Base-by-base conservation (phyloP, 2,797 vertebrate genomes). In the Psittacula derbiana region DNA sequence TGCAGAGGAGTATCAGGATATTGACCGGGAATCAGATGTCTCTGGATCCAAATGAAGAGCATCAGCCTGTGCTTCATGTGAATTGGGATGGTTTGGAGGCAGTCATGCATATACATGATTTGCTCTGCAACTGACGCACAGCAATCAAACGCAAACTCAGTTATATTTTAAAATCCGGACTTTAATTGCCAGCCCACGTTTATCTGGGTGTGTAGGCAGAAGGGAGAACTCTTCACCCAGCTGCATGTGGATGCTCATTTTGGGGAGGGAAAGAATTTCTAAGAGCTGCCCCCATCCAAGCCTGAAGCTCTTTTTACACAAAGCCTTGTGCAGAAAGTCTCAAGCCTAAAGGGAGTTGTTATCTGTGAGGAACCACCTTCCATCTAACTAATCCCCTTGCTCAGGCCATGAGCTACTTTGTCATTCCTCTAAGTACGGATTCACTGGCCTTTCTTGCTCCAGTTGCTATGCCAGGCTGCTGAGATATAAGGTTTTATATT, bases 191-290 rank as follows among this genome's bases (percentile, higher is more conserved):
- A 93, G 60, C 95, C 91, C 86, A 93, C 84, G 4, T 84, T 80
- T 90, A 52, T 58, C 93, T 83, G 76, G 15, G 49, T 47, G 86
- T 52, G 90, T 84, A 58, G 94, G 92, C 91, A 84, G 93, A 44
- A 88, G 78, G 95, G 89, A 95, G 93, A 92, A 82, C 92, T 93
- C 80, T 79, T 93, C 78, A 94, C 86, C 80, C 92, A 84, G 91
- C 80, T 93, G 65, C 83, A 5, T 30, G 58, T 38, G 86, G 76
- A 55, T 92, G 86, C 57, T 70, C 80, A 5, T 52, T 92, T 69
- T 33, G 5, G 27, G 66, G 53, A 89, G 70, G 66, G 73, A 24
- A 65, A 61, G 61, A 43, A 38, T 10, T 49, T 53, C 41, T 36
- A 25, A 31, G 47, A 62, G 81, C 60, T 57, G 55, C 55, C 21